Evolutionary conservation across 2,888 invertebrate species (phyloP), one percentile per base, ranked within the genome.

Genomic region (Rambutsinella grinnellia): DNA sequence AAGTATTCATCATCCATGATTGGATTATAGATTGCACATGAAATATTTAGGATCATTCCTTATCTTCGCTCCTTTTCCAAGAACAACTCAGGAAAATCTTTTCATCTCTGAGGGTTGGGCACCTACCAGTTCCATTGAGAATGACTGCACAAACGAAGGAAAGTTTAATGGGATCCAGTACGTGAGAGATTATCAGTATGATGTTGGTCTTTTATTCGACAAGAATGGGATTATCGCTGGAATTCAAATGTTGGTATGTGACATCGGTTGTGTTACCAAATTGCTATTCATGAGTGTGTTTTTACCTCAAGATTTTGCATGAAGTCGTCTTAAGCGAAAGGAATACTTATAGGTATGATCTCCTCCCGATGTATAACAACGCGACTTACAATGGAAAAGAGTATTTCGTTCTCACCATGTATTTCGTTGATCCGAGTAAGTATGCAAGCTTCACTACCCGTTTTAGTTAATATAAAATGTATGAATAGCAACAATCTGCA

Each of bases 371-470:
- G 71, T 83, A 75, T 63, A 71, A 79, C 27, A 81, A 80, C 49
- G 67, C 19, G 15, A 81, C 79, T 1, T 47, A 62, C 24, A 44
- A 51, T 13, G 78, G 74, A 6, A 47, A 54, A 2, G 27, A 63
- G 5, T 80, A 75, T 54, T 78, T 72, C n/a, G 70, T 77, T 3
- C 28, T 79, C 15, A 81, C 83, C 15, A 65, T 77, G 17, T 83
- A 83, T 69, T 75, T 81, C 36, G 72, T 79, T 21, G 56, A 71
- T 0, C 83, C 83, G 70, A 51, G 82, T 82, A 72, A 77, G 74
- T 36, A 23, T 53, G 19, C 24, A 21, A n/a, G n/a, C n/a, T 19
- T 23, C 10, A 19, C 27, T 5, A 23, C 5, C 49, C 23, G 17
- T 5, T 28, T 56, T 10, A 2, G 23, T 28, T 6, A 56, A 56